phyloP scores from a whole-genome alignment of 2,888 invertebrate species.

The Lacanobia wlatinum region DNA sequence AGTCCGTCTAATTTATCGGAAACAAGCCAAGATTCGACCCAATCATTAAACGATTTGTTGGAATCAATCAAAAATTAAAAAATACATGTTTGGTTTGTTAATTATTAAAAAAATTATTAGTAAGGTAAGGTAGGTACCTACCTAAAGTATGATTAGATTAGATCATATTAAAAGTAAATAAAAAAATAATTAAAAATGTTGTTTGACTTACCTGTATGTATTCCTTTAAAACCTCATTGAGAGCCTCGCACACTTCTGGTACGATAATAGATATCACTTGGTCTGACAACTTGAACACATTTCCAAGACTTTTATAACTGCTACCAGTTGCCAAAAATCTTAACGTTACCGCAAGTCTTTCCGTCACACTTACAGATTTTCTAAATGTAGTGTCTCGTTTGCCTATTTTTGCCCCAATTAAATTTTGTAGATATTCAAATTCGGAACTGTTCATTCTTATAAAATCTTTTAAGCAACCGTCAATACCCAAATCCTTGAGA shows the following conservation, averaged over 20 bases:
- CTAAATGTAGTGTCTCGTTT: too few relatives aligned
- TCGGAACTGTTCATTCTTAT: slow-evolving; percentile 43
- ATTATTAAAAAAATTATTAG: slow-evolving; percentile 34
- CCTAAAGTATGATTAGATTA: slow-evolving; percentile 32
- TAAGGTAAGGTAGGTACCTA: slow-evolving; percentile 30
- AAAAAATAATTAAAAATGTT: too few relatives aligned
- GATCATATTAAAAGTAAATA: slow-evolving; percentile 4
- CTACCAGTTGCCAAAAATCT: too few relatives aligned
- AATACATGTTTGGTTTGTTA: slow-evolving; percentile 22
- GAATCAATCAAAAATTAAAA: slow-evolving; percentile 19
- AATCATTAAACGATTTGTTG: slow-evolving; percentile 63
- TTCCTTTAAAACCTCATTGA: too few relatives aligned
- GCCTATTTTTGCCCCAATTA: slow-evolving; percentile 33
- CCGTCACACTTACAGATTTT: too few relatives aligned
- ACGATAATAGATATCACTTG: too few relatives aligned
- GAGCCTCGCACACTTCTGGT: too few relatives aligned
- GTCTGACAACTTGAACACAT: too few relatives aligned
- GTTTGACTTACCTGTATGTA: too few relatives aligned
- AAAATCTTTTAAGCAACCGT: slow-evolving; percentile 37
- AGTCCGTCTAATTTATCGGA: slow-evolving; percentile 26
- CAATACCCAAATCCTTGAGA: slow-evolving; percentile 40
- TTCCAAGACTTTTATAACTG: too few relatives aligned
- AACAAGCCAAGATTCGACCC: slow-evolving; percentile 47
- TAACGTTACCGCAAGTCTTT: too few relatives aligned
- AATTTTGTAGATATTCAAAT: slow-evolving; percentile 35